phyloP scores from a whole-genome alignment of 2,797 vertebrate species.

The Sebastes wilsoni region DNA sequence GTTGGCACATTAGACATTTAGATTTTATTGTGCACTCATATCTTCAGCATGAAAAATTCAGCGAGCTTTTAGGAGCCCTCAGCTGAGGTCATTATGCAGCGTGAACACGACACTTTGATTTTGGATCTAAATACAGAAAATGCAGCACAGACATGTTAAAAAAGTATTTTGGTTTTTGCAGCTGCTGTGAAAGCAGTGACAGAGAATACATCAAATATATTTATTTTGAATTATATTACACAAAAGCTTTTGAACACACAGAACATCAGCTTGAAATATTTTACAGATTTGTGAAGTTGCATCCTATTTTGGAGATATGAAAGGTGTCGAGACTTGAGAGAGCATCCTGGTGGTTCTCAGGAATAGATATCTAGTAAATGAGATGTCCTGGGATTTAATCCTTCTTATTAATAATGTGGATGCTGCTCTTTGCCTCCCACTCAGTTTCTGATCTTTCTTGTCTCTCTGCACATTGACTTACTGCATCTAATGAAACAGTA shows the following conservation, averaged over 20 bases:
- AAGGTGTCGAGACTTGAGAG: background rate
- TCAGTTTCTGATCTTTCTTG: background rate
- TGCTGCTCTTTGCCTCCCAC: conserved; percentile 20
- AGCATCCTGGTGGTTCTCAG: conserved; percentile 4
- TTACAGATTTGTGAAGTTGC: background rate
- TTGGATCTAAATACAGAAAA: background rate
- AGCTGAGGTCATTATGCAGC: background rate
- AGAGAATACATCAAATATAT: background rate
- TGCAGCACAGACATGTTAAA: background rate
- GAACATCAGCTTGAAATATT: background rate
- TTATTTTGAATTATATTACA: background rate
- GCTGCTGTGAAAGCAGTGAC: background rate
- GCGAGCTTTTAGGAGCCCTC: background rate
- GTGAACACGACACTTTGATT: background rate
- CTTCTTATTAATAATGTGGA: conserved; percentile 7
- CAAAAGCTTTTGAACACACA: background rate
- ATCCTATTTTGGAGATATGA: background rate
- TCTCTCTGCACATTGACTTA: conserved; percentile 2
- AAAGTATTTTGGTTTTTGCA: background rate
- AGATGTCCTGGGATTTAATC: conserved; percentile 39
- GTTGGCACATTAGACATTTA: background rate
- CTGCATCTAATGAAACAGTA: background rate
- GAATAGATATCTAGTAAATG: conserved; percentile 30
- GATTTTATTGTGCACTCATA: background rate
- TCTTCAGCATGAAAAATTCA: conserved; percentile 3